Evolutionary conservation across 2,797 vertebrate species (phyloP).

Genomic region (Acestrorhynchus altus): DNA sequence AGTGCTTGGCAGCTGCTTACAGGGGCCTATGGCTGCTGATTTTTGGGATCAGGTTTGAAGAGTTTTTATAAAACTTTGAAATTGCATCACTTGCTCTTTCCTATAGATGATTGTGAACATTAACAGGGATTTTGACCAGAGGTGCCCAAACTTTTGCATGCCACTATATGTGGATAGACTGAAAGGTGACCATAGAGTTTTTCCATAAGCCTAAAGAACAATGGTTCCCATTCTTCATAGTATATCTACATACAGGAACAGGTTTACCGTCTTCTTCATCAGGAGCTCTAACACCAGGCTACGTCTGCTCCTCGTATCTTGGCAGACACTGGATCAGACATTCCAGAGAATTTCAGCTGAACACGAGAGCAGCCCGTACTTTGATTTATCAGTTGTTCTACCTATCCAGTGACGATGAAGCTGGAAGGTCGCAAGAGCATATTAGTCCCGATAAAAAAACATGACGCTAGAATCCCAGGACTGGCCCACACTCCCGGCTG

Average conservation of each 20-base stretch:
- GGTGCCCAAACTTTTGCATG: too few species aligned
- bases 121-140: too few species aligned
- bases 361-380: conserved; percentile 10
- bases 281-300: neutral
- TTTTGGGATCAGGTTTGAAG: too few species aligned
- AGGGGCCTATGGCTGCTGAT: too few species aligned
- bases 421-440: conserved; percentile 3
- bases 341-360: conserved; percentile 24
- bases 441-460: conserved; percentile 27
- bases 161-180: too few species aligned
- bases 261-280: neutral
- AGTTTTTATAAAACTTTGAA: too few species aligned
- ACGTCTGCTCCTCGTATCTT: conserved; percentile 11
- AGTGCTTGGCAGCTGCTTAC: too few species aligned
- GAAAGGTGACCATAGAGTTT: neutral
- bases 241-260: neutral
- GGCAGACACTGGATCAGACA: conserved; percentile 9
- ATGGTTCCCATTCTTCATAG: neutral
- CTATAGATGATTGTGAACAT: too few species aligned
- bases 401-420: conserved; percentile 19
- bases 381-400: conserved; percentile 50
- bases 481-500: conserved; percentile 30
- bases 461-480: conserved; percentile 25
- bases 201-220: neutral
- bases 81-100: too few species aligned